Evolutionary conservation across 1,140 invertebrate genomes (phyloP).

Genomic region (Drosophila obscura): DNA sequence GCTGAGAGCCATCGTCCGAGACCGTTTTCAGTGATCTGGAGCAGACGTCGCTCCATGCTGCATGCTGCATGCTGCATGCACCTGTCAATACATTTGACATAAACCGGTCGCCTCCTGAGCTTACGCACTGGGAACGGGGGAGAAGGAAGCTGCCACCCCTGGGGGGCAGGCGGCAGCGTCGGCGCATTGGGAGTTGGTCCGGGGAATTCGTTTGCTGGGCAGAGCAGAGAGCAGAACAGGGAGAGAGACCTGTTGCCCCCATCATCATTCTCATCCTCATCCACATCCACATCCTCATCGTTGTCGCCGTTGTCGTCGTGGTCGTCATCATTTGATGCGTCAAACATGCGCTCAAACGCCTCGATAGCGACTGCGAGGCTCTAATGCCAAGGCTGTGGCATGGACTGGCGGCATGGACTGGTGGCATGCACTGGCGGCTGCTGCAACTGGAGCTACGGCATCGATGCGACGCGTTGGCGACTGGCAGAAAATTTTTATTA

Average conservation of each 20-base stretch:
- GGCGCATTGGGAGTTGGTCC: constrained; percentile 14
- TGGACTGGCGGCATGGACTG: constrained; percentile 3
- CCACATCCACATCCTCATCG: constrained; percentile 23
- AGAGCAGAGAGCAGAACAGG: background rate
- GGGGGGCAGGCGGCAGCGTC: constrained; percentile 4
- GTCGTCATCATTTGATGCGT: constrained; percentile 67
- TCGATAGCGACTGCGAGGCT: constrained; percentile 44
- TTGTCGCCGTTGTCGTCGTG: constrained; percentile 9
- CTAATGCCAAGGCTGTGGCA: background rate
- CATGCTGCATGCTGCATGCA: constrained; percentile 43
- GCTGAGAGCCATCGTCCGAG: constrained; percentile 16
- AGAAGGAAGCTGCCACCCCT: background rate
- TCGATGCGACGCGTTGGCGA: constrained; percentile 39
- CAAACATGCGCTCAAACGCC: constrained; percentile 81
- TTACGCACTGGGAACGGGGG: constrained; percentile 72
- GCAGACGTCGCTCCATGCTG: constrained; percentile 39
- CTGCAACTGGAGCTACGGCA: constrained; percentile 20
- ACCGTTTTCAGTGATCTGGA: constrained; percentile 64
- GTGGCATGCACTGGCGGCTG: background rate
- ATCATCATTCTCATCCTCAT: constrained; percentile 29
- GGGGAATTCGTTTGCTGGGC: constrained; percentile 29
- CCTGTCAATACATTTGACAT: constrained; percentile 80
- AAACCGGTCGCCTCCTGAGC: constrained; percentile 69
- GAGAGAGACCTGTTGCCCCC: constrained; percentile 57
- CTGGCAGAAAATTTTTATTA: constrained; percentile 76